phyloP scores from a whole-genome alignment of 1,140 invertebrate species.

The Tetragonula clypearis region DNA sequence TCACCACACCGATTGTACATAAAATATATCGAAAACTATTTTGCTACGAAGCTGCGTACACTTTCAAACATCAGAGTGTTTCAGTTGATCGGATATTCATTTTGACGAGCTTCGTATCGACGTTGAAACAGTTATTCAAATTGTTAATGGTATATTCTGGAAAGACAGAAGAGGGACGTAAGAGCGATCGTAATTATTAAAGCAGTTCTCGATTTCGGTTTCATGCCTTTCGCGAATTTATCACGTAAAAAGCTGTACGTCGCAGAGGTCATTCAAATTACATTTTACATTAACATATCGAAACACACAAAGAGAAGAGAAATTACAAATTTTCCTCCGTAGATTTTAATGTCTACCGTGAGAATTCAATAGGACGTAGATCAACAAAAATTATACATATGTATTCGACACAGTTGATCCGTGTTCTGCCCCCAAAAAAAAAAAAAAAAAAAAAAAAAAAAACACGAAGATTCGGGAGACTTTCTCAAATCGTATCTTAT shows the following conservation, averaged over 20 bases:
- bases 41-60: slow-evolving; percentile 29
- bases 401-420: slow-evolving; percentile 44
- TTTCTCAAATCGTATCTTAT: slow-evolving; percentile 40
- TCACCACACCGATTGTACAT: slow-evolving; percentile 21
- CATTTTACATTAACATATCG: slow-evolving; percentile 68
- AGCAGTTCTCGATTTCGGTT: slow-evolving; percentile 49
- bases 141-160: not conserved
- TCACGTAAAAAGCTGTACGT: slow-evolving; percentile 25
- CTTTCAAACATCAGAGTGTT: not conserved
- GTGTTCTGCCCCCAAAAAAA: slow-evolving; percentile 52
- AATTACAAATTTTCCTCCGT: slow-evolving; percentile 42
- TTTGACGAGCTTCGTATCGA: slow-evolving; percentile 9
- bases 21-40: slow-evolving; percentile 48
- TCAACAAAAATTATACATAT: slow-evolving; percentile 42
- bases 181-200: not conserved
- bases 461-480: slow-evolving; percentile 42
- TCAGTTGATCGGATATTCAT: slow-evolving; percentile 27
- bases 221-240: slow-evolving; percentile 58
- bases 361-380: slow-evolving; percentile 57
- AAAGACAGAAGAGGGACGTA: too few species aligned
- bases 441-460: too few species aligned
- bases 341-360: slow-evolving; percentile 56
- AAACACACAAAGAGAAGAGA: slow-evolving; percentile 36
- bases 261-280: slow-evolving; percentile 44
- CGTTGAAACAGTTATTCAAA: not conserved